phyloP scores from a whole-genome alignment of 1,140 invertebrate genomes.

The Zaprionus inermis region DNA sequence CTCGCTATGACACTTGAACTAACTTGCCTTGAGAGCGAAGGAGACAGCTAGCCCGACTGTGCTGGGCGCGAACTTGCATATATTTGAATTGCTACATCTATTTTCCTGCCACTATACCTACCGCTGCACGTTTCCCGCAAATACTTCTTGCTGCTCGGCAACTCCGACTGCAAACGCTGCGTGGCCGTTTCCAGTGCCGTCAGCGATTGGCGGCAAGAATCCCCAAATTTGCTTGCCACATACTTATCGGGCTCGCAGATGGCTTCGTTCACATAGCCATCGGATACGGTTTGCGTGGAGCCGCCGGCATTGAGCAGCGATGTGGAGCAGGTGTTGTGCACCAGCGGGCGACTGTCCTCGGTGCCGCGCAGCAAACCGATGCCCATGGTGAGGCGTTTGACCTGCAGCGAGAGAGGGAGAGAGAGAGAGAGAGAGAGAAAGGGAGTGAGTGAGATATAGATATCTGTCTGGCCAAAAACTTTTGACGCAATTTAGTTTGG shows the following conservation, averaged over 20 bases:
- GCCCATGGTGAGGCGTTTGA: conserved; percentile 83
- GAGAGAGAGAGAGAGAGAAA: conserved; percentile 1
- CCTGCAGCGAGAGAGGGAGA: conserved; percentile 44
- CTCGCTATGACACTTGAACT: neutral
- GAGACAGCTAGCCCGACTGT: neutral
- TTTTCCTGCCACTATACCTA: conserved; percentile 27
- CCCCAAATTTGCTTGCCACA: conserved; percentile 83
- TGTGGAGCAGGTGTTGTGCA: conserved; percentile 85
- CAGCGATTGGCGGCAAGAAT: conserved; percentile 83
- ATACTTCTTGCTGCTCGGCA: conserved; percentile 77
- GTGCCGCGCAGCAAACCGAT: conserved; percentile 78
- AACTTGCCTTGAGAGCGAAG: neutral
- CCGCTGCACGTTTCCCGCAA: conserved; percentile 82
- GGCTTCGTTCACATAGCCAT: conserved; percentile 91
- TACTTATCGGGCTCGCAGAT: conserved; percentile 86
- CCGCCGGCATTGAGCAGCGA: conserved; percentile 84
- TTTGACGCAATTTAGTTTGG: conserved; percentile 62
- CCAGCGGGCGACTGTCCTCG: conserved; percentile 87
- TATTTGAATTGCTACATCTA: neutral
- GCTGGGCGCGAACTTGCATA: neutral
- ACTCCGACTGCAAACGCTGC: conserved; percentile 63
- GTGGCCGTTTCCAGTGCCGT: conserved; percentile 76
- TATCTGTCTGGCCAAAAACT: conserved; percentile 54
- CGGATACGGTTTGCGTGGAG: conserved; percentile 86
- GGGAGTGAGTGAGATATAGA: too few relatives aligned